phyloP scores from a whole-genome alignment of 1,140 invertebrate species.

The Zophobas atratus region DNA sequence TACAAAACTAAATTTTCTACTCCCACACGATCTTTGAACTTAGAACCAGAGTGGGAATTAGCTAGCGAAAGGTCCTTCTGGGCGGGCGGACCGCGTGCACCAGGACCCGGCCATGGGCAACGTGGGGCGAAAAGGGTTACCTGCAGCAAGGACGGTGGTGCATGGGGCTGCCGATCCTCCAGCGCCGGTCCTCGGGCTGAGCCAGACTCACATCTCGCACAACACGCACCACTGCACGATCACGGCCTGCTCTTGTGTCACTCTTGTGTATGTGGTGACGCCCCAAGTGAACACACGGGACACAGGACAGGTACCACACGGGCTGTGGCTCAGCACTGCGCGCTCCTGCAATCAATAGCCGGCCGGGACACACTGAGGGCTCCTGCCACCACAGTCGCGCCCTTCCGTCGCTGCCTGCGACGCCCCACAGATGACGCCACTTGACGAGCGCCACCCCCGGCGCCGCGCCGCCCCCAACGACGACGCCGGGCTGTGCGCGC shows the following conservation, averaged over 20 bases:
- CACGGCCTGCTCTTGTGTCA: constrained; percentile 34
- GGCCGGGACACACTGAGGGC: constrained; percentile 56
- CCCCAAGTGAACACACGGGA: constrained; percentile 63
- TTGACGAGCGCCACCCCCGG: constrained; percentile 27
- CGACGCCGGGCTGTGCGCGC: constrained; percentile 14
- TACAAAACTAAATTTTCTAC: too few species aligned
- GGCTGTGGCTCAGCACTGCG: constrained; percentile 61
- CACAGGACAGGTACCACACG: constrained; percentile 57
- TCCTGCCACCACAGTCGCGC: constrained; percentile 52
- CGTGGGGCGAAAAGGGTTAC: constrained; percentile 19
- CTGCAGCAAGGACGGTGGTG: constrained; percentile 34
- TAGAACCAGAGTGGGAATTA: not conserved
- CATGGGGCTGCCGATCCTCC: constrained; percentile 32
- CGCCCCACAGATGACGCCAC: constrained; percentile 51
- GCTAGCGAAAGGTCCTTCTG: not conserved
- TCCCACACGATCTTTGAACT: too few species aligned
- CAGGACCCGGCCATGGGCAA: constrained; percentile 19
- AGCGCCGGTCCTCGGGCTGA: constrained; percentile 27
- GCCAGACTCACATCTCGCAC: constrained; percentile 53
- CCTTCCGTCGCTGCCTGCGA: constrained; percentile 48
- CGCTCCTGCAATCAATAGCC: constrained; percentile 61
- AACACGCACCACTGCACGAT: constrained; percentile 51
- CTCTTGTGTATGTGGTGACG: constrained; percentile 59
- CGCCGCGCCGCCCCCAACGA: constrained; percentile 4
- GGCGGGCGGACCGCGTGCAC: not conserved